Evolutionary conservation across 2,888 invertebrate genomes (phyloP), one percentile per base, ranked within the genome.

Genomic region (Boloria euphrosyne): DNA sequence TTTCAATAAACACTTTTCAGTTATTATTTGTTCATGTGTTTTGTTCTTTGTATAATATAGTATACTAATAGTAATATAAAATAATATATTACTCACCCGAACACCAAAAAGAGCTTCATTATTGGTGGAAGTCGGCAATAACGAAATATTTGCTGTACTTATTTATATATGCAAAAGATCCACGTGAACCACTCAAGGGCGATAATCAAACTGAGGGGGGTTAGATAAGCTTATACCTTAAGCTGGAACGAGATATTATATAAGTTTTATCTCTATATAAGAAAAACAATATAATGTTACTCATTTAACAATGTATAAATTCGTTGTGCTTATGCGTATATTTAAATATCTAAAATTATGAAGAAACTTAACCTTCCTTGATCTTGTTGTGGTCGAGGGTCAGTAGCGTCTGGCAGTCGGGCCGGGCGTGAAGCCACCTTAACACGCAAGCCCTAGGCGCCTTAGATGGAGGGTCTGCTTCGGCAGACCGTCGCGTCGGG

Each of bases 41-140:
- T 47, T 4, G n/a, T 1, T 22, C 7, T 5, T 6, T 3, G 1
- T 14, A 1, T 2, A n/a, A 53, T 43, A 1, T 17, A 55, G 14
- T 10, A 7, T 10, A 17, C 13, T 22, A n/a, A 38, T 38, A 38
- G 10, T 38, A 38, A 38, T 7, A 38, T 38, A 38, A n/a, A 16
- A 4, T 3, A 16, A 55, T 50, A 43, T 2, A 16, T 2, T 57
- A 64, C 64, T 18, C 43, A 64, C 64, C 64, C 57, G 51, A 64
- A 16, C 10, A 44, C 50, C 51, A 64, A 58, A 51, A 64, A 10
- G 13, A 44, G 31, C 57, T 51, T 51, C 64, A 64, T 58, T 31
- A 3, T 55, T 14, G 22, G 27, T 14, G 58, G 5, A 22, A 10
- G 17, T 57, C 16, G 43, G 14, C 13, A 71, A 2, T 13, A 31